Evolutionary conservation across 1,140 invertebrate genomes (phyloP).

Genomic region (Pristionchus pacificus): DNA sequence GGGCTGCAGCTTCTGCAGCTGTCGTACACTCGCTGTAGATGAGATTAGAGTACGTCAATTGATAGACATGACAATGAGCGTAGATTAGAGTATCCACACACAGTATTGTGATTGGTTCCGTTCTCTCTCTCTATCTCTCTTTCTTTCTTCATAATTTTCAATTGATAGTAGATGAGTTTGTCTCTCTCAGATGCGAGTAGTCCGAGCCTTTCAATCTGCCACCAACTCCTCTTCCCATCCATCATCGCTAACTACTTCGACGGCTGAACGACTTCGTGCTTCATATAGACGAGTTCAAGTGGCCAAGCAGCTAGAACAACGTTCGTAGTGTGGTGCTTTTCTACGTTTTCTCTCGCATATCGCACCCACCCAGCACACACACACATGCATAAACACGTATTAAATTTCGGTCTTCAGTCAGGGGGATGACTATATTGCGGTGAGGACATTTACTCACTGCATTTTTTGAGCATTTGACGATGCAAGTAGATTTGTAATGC

Average conservation of each 20-base stretch:
- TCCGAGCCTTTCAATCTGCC: slow-evolving; percentile 36
- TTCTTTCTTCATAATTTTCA: slow-evolving; percentile 6
- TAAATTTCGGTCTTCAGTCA: neutral
- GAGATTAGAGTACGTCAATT: neutral
- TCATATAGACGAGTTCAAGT: slow-evolving; percentile 31
- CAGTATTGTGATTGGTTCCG: neutral
- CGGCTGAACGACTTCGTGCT: slow-evolving; percentile 35
- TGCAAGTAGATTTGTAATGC: neutral
- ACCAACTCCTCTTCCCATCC: slow-evolving; percentile 31
- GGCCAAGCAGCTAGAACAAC: slow-evolving; percentile 36
- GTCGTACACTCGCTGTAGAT: neutral
- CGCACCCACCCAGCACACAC: slow-evolving; percentile 10
- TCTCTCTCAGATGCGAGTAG: slow-evolving; percentile 40
- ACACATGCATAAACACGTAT: neutral
- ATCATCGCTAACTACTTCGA: slow-evolving; percentile 34
- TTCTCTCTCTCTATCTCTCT: neutral
- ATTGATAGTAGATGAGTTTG: too few species aligned
- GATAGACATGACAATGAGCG: neutral
- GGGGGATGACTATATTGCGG: neutral
- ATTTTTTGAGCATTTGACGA: slow-evolving; percentile 4
- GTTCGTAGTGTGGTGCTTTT: slow-evolving; percentile 26
- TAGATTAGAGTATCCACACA: slow-evolving; percentile 1
- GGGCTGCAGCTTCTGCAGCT: too few species aligned
- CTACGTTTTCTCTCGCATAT: neutral
- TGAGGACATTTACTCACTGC: neutral